Evolutionary conservation across 2,888 invertebrate species (phyloP).

Genomic region (Leucania comma): DNA sequence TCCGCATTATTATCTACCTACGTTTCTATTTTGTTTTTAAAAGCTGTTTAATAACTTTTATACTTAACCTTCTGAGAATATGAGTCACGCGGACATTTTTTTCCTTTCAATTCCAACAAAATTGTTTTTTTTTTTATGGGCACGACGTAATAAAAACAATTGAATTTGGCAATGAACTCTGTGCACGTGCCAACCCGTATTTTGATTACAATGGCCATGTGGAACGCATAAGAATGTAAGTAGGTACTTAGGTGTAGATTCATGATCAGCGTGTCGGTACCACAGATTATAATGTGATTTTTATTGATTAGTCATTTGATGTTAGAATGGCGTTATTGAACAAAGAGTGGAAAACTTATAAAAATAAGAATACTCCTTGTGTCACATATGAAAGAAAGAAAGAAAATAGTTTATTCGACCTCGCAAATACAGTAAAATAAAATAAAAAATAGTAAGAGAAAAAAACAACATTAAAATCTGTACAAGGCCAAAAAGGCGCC

Average conservation of each 20-base stretch:
- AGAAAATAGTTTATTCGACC: too few species aligned
- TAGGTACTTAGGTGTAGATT: background rate
- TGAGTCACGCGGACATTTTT: background rate
- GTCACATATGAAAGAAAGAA: too few species aligned
- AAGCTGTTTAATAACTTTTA: background rate
- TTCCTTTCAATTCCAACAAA: background rate
- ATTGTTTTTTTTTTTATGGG: background rate
- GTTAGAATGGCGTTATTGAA: background rate
- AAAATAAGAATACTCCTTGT: constrained; percentile 2
- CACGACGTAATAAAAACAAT: constrained; percentile 10
- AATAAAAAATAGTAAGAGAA: too few species aligned
- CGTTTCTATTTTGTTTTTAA: background rate
- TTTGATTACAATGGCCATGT: background rate
- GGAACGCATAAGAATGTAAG: background rate
- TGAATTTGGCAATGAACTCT: constrained; percentile 9
- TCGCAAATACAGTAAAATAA: too few species aligned
- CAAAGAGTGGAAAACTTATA: background rate
- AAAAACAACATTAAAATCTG: too few species aligned
- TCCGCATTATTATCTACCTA: too few species aligned
- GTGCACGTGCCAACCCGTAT: background rate
- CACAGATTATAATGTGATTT: background rate
- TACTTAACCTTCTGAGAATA: background rate
- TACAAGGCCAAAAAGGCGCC: too few species aligned
- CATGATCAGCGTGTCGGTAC: background rate
- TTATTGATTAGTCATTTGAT: background rate